Base-by-base conservation (phyloP, 2,888 invertebrate genomes). In the Cecidostiba fungosa region DNA sequence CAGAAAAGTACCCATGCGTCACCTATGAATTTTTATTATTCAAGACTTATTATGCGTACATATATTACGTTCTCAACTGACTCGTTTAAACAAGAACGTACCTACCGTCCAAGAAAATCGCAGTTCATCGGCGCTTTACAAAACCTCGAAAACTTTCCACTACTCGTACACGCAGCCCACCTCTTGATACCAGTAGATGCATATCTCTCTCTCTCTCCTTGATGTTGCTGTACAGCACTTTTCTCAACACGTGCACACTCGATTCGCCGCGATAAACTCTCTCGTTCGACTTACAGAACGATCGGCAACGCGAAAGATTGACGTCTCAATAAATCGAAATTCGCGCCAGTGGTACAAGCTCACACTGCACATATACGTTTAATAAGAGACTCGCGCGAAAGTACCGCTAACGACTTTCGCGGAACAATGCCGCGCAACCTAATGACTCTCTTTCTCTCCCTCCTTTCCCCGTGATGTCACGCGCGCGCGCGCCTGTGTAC, bases 271-370 rank as follows among this genome's bases (percentile, higher is more conserved):
- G 84, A 84, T 84, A 76, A 76, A 80, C 23, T 66, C 59, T 32
- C 82, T 76, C 47, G 2, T 16, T 16, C 29, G 32, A 19, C 29
- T 43, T 26, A 14, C 66, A 19, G 10, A 36, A n/a, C n/a, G 76
- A 78, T 72, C 43, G 62, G 43, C 73, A 43, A 72, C 50, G 10
- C 70, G 62, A 77, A 10, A 43, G 66, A 82, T 87, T 87, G 88
- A 88, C 87, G 86, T 88, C 88, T 88, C 86, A 88, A 88, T 88
- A 88, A 88, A 88, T 85, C 82, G 66, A 85, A 85, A 66, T 78
- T 73, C 77, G 50, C 82, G 73, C 85, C 19, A 82, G 74, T 32
- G 77, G 77, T 76, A 86, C 39, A 23, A 54, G 23, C 43, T 4
- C 43, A 14, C 43, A 43, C n/a, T n/a, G n/a, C 77, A 79, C 82